Conservation (phyloP, 2,797 vertebrate species). For the Microtus californicus region DNA sequence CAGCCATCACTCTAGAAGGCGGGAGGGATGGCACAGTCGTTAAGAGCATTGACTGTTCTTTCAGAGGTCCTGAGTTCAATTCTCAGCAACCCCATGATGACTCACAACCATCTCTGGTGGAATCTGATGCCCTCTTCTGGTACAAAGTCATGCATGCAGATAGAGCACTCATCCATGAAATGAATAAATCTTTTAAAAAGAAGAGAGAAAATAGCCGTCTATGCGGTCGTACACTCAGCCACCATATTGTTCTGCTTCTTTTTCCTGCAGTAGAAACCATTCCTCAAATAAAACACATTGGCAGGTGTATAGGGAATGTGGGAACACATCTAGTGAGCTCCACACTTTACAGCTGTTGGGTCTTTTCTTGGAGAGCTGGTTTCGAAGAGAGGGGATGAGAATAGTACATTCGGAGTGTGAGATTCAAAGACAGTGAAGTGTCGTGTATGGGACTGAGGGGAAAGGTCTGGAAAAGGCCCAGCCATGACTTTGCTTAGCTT, state of each 20-base stretch:
- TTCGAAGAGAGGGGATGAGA: background rate
- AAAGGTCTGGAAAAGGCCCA: background rate
- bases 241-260: background rate
- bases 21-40: background rate
- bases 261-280: constrained; percentile 1
- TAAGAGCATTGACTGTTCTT: background rate
- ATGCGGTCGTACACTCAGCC: background rate
- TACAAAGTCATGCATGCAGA: background rate
- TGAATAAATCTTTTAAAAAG: background rate
- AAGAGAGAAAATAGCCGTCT: background rate
- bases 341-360: background rate
- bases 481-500: background rate
- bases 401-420: background rate
- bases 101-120: background rate
- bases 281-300: background rate
- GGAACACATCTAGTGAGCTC: background rate
- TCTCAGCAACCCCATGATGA: background rate
- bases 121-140: background rate
- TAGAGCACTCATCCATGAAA: background rate
- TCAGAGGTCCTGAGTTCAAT: background rate
- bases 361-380: background rate
- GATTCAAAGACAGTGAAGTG: background rate
- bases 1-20: background rate
- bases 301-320: background rate
- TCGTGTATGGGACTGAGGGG: background rate